phyloP scores from a whole-genome alignment of 2,113 vertebrate species.

The Lucifuga dentata region DNA sequence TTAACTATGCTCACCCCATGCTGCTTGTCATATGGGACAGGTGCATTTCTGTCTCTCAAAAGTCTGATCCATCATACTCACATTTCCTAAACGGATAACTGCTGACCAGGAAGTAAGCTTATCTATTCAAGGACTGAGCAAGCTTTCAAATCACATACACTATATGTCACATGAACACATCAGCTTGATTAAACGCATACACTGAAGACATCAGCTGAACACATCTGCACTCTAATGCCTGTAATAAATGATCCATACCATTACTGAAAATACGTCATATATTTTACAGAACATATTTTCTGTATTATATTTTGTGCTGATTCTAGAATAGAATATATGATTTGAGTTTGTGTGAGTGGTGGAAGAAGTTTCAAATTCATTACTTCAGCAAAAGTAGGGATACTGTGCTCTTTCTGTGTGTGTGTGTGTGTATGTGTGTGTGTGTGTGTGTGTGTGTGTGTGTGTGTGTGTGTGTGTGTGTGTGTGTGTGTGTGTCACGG shows the following conservation, averaged over 20 bases:
- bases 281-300: background rate
- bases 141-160: background rate
- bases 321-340: background rate
- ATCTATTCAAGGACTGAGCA: background rate
- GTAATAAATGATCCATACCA: background rate
- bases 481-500: too few species aligned
- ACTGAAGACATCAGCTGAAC: slow-evolving; percentile 21
- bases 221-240: background rate
- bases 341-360: background rate
- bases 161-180: background rate
- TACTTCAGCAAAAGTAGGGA: too few species aligned
- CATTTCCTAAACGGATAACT: slow-evolving; percentile 34
- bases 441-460: slow-evolving; percentile 17
- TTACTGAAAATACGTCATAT: background rate
- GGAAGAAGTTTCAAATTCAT: too few species aligned
- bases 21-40: background rate
- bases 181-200: background rate
- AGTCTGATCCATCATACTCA: background rate
- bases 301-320: background rate
- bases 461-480: too few species aligned
- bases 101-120: slow-evolving; percentile 9
- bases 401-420: too few species aligned
- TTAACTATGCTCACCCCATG: background rate
- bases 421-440: too few species aligned
- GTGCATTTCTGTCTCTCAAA: slow-evolving; percentile 6